Evolutionary conservation across 2,113 vertebrate genomes (phyloP).

Genomic region (Corapipo altera): DNA sequence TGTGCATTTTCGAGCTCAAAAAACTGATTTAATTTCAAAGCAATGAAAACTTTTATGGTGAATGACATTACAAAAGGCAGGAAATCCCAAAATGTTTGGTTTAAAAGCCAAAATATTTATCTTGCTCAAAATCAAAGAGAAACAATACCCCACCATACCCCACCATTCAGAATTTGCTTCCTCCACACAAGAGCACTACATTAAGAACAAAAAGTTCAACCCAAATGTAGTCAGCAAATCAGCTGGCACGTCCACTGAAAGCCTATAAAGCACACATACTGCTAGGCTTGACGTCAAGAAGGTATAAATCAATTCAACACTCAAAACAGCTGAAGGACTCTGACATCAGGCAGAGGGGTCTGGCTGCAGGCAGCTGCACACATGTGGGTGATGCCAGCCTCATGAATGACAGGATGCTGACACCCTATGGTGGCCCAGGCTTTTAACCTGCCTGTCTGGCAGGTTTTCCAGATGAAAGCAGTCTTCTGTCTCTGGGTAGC

Average conservation of each 20-base stretch:
- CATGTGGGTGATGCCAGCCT: accelerated
- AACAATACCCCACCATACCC: not conserved
- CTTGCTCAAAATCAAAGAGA: not conserved
- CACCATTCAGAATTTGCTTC: not conserved
- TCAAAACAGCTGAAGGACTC: not conserved
- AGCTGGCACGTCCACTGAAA: not conserved
- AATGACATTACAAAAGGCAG: not conserved
- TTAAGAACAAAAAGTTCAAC: not conserved
- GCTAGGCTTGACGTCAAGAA: not conserved
- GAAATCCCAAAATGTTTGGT: not conserved
- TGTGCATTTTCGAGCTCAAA: not conserved
- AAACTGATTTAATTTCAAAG: not conserved
- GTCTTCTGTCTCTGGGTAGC: not conserved
- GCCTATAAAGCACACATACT: not conserved
- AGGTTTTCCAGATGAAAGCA: not conserved
- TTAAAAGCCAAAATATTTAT: not conserved
- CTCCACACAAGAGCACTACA: accelerated
- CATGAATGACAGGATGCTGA: not conserved
- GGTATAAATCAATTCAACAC: not conserved
- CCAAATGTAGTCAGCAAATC: not conserved
- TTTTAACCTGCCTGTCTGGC: not conserved
- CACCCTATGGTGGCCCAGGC: not conserved
- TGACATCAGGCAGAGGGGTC: not conserved
- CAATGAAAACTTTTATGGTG: not conserved
- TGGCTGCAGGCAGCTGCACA: not conserved